phyloP scores from a whole-genome alignment of 2,797 vertebrate species.

The Mallotus villosus region DNA sequence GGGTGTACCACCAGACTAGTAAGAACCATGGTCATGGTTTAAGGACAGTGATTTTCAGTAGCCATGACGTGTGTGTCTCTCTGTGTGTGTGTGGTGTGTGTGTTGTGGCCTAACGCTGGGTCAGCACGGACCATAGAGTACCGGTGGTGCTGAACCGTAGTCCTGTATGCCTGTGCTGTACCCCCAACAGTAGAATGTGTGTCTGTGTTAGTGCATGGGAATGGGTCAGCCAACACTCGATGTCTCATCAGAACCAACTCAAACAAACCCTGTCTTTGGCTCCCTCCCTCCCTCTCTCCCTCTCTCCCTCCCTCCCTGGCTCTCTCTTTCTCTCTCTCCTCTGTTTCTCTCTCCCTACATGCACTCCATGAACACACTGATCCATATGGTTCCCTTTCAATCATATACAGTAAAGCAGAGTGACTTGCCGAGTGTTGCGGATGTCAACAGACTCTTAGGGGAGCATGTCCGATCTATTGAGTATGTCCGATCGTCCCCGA shows the following conservation, averaged over 20 bases:
- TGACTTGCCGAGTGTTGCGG: not conserved
- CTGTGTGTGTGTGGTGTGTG: slow-evolving; percentile 1
- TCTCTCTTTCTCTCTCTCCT: not conserved
- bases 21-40: too few relatives aligned
- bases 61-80: not conserved
- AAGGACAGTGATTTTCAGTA: too few relatives aligned
- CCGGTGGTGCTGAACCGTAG: not conserved
- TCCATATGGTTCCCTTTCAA: slow-evolving; percentile 9
- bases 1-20: too few relatives aligned
- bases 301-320: not conserved
- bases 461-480: too few relatives aligned
- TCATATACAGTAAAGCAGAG: not conserved
- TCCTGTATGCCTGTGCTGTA: not conserved
- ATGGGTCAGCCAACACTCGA: not conserved
- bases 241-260: not conserved
- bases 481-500: too few relatives aligned
- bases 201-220: too few relatives aligned
- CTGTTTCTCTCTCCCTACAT: not conserved
- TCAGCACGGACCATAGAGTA: not conserved
- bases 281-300: too few relatives aligned
- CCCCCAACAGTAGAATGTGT: too few relatives aligned
- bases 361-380: slow-evolving; percentile 8
- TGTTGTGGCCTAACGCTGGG: not conserved
- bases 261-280: not conserved
- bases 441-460: too few relatives aligned